phyloP scores from a whole-genome alignment of 1,140 invertebrate species.

The Hypsibius dujardini region DNA sequence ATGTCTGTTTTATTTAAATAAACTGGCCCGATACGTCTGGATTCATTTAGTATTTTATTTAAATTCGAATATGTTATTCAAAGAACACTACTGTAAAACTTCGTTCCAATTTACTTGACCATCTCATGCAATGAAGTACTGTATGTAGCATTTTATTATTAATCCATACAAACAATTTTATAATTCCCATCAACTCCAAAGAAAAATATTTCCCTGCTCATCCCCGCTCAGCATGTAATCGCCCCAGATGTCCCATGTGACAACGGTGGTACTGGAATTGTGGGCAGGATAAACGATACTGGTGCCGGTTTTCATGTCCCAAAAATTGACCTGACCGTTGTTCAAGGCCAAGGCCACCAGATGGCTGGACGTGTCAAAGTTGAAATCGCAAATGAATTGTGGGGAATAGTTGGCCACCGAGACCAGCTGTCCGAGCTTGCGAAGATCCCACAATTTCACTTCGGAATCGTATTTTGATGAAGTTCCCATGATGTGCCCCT shows the following conservation, averaged over 20 bases:
- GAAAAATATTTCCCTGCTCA: slow-evolving; percentile 5
- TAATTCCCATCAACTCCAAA: neutral
- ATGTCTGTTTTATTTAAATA: no score
- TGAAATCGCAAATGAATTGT: slow-evolving; percentile 6
- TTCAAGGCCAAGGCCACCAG: slow-evolving; percentile 1
- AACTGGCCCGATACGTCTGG: no score
- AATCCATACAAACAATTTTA: no score
- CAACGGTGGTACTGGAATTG: neutral
- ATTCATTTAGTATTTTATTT: no score
- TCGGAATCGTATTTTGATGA: slow-evolving; percentile 1
- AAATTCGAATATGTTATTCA: no score
- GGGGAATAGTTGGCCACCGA: slow-evolving; percentile 4
- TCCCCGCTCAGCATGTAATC: neutral
- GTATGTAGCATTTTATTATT: no score
- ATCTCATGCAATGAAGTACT: no score
- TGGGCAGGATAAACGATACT: slow-evolving; percentile 1
- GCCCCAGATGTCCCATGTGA: slow-evolving; percentile 4
- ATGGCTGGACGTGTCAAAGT: neutral
- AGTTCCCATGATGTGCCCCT: neutral
- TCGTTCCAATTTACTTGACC: no score
- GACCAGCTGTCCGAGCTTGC: neutral
- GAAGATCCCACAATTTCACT: slow-evolving; percentile 5
- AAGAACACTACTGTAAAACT: no score
- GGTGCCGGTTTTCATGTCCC: neutral
- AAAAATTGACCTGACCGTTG: slow-evolving; percentile 6